Evolutionary conservation across 2,888 invertebrate species (phyloP).

Genomic region (Asteroscopus sphinx): DNA sequence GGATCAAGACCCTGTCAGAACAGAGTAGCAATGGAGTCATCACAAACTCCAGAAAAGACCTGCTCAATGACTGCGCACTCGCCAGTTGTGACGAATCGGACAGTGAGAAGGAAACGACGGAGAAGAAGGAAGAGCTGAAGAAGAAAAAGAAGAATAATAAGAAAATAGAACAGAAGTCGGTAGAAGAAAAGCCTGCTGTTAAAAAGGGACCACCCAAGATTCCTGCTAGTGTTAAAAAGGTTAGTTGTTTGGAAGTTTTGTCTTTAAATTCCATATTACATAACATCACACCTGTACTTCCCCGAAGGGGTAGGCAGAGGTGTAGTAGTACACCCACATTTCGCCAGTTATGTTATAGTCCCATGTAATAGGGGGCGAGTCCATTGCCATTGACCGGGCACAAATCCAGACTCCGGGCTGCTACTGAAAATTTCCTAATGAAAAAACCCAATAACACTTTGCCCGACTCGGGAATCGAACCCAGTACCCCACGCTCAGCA

Average conservation of each 20-base stretch:
- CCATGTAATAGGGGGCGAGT: too few species aligned
- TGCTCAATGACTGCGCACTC: constrained; percentile 78
- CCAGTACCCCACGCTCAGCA: too few species aligned
- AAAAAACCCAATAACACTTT: too few species aligned
- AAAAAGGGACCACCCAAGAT: constrained; percentile 66
- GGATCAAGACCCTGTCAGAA: constrained; percentile 84
- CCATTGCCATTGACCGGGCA: too few species aligned
- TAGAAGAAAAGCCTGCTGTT: constrained; percentile 73
- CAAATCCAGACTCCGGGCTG: too few species aligned
- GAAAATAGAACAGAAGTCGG: constrained; percentile 62
- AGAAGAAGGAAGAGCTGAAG: constrained; percentile 62
- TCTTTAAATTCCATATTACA: too few species aligned
- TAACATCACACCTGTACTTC: too few species aligned
- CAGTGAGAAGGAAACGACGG: constrained; percentile 69
- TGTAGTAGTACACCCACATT: too few species aligned
- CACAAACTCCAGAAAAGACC: constrained; percentile 83
- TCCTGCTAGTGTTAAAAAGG: constrained; percentile 78
- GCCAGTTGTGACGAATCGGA: constrained; percentile 80
- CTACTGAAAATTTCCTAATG: too few species aligned
- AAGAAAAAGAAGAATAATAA: constrained; percentile 60
- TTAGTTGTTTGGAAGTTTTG: constrained; percentile 45
- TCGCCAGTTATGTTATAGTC: too few species aligned
- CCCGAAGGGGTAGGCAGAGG: too few species aligned
- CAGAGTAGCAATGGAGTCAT: constrained; percentile 80
- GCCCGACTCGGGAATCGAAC: too few species aligned